Percentiles rank a stretch among this genome's conserved stretches.
These are phyloP conservation scores for Ivindomyrus marchei DNA, from an alignment of 2,113 vertebrate species.

Conservation along the genomic window DNA sequence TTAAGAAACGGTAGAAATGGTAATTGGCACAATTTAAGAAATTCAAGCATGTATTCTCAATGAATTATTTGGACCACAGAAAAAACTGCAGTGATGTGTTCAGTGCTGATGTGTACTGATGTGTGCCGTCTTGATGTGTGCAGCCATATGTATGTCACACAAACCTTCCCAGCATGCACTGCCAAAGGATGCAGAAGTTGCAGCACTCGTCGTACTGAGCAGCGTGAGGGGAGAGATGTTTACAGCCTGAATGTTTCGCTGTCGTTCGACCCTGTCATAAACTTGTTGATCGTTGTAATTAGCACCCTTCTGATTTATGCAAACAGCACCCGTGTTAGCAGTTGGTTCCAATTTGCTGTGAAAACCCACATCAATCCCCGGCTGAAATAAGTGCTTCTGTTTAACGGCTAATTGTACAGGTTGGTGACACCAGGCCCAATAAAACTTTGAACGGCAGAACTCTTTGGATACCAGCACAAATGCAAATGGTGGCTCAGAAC, in stretches of 20 bases:
- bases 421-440: not conserved
- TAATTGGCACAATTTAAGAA: not conserved
- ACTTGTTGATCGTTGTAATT: not conserved
- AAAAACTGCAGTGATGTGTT: not conserved
- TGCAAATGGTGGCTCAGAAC: not conserved
- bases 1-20: not conserved
- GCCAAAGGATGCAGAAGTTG: not conserved
- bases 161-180: not conserved
- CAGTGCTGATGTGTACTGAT: not conserved
- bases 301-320: slow-evolving; percentile 1
- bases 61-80: not conserved
- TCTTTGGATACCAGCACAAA: not conserved
- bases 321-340: slow-evolving; percentile 7
- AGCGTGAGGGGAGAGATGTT: not conserved
- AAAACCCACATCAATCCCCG: not conserved
- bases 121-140: not conserved
- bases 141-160: not conserved
- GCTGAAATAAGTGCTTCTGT: not conserved
- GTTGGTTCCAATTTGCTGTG: not conserved
- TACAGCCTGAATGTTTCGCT: not conserved
- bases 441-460: not conserved
- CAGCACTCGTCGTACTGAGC: not conserved
- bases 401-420: not conserved
- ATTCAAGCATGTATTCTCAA: not conserved
- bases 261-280: not conserved